Evolutionary conservation across 1,140 invertebrate genomes (phyloP).

Genomic region (Ceratitis capitata): DNA sequence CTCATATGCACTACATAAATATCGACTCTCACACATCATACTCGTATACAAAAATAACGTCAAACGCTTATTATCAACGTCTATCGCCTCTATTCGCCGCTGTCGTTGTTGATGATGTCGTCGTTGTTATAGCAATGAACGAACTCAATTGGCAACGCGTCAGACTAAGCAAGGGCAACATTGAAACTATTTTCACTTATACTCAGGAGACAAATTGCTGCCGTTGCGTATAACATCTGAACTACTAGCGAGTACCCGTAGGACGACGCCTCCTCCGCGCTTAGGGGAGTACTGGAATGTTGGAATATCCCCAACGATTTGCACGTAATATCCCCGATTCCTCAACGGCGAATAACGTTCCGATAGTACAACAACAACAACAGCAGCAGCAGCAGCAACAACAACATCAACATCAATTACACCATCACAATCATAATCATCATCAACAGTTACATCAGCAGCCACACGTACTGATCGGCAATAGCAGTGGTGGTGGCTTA

Average conservation of each 20-base stretch:
- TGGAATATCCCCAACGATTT: conserved; percentile 65
- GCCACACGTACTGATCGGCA: conserved; percentile 53
- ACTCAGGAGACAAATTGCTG: neutral
- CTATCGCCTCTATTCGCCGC: neutral
- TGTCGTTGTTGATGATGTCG: neutral
- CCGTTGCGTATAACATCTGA: neutral
- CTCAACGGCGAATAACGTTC: conserved; percentile 48
- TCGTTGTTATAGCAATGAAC: conserved; percentile 5
- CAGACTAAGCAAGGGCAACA: conserved; percentile 16
- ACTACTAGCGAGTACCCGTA: neutral
- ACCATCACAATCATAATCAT: conserved; percentile 39
- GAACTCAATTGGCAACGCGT: conserved; percentile 26
- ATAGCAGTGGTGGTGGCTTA: conserved; percentile 39
- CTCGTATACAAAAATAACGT: no score
- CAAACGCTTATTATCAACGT: neutral
- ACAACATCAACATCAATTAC: conserved; percentile 47
- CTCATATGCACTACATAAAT: neutral
- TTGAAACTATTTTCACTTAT: conserved; percentile 32
- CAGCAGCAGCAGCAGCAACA: conserved; percentile 49
- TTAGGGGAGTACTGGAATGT: conserved; percentile 62
- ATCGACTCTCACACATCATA: neutral
- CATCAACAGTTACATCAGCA: conserved; percentile 57
- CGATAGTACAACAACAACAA: conserved; percentile 46
- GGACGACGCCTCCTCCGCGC: conserved; percentile 16
- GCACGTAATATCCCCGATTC: conserved; percentile 65